These are phyloP conservation scores for Drosophila gaucha DNA, from an alignment of 2,888 invertebrate genomes.

Conservation along the genomic window DNA sequence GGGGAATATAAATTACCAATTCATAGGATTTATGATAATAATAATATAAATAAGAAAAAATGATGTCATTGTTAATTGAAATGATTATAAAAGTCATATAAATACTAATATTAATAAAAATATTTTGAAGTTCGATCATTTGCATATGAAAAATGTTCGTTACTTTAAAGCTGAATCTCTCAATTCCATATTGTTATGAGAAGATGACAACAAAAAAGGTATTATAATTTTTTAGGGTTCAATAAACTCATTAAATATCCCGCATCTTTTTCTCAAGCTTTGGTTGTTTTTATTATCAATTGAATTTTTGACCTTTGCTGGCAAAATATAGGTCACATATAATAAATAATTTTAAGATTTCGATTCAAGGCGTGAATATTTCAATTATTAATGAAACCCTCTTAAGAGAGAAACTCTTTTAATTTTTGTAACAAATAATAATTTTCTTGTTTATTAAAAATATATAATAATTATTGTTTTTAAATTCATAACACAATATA, in stretches of 20 bases:
- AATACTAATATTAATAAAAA: no score
- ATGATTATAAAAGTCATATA: no score
- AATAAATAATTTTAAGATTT: conserved; percentile 7
- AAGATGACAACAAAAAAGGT: background rate
- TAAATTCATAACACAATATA: conserved; percentile 52
- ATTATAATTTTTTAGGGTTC: conserved; percentile 25
- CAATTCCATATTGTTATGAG: background rate
- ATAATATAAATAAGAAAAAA: no score
- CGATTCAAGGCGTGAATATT: no score
- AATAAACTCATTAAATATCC: conserved; percentile 35
- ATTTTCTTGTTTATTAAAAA: conserved; percentile 45
- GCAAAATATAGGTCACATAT: conserved; percentile 2
- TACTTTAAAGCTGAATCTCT: background rate
- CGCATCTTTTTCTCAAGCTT: conserved; percentile 19
- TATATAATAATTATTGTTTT: conserved; percentile 50
- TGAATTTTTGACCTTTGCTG: conserved; percentile 31
- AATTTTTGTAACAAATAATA: conserved; percentile 62
- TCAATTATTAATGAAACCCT: background rate
- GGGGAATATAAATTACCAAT: no score
- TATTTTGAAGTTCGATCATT: no score
- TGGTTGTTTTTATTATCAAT: conserved; percentile 44
- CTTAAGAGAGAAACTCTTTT: background rate
- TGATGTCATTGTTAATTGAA: no score
- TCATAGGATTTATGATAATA: no score
- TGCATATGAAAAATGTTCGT: no score